Conservation (phyloP, 2,797 vertebrate species). For the Lepilemur ruficaudatus region DNA sequence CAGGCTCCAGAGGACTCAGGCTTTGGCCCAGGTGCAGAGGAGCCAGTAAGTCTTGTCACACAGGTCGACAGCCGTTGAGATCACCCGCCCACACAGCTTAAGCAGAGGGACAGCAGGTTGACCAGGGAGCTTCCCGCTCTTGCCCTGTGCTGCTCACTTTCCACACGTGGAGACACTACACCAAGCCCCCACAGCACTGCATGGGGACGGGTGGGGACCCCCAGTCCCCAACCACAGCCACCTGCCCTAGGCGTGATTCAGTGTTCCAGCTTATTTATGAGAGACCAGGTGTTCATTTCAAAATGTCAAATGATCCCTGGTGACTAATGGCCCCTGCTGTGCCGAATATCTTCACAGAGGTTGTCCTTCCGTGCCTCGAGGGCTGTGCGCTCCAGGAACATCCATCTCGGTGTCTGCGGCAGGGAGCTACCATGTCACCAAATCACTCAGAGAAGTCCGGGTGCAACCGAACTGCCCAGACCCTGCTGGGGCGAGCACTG, state of each 20-base stretch:
- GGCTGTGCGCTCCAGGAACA: not conserved
- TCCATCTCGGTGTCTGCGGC: not conserved
- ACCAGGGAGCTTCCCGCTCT: not conserved
- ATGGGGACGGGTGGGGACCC: not conserved
- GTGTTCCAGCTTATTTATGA: not conserved
- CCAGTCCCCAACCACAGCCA: not conserved
- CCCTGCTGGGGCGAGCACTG: not conserved
- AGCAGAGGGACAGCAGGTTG: rapidly evolving
- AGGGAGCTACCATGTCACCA: not conserved
- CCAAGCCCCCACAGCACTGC: not conserved
- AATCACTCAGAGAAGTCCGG: not conserved
- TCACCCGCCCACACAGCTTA: not conserved
- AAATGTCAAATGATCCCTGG: not conserved
- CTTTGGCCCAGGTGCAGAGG: not conserved
- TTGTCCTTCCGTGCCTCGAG: not conserved
- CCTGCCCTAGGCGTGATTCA: not conserved
- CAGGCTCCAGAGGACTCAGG: not conserved
- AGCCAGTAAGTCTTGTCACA: not conserved
- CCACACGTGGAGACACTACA: rapidly evolving
- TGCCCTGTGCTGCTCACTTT: not conserved
- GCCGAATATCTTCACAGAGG: not conserved
- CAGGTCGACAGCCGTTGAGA: not conserved
- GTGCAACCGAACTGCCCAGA: not conserved
- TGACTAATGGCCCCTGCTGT: not conserved
- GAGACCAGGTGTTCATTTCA: not conserved